Evolutionary conservation across 2,113 vertebrate genomes (phyloP).

Genomic region (Fregata magnificens): DNA sequence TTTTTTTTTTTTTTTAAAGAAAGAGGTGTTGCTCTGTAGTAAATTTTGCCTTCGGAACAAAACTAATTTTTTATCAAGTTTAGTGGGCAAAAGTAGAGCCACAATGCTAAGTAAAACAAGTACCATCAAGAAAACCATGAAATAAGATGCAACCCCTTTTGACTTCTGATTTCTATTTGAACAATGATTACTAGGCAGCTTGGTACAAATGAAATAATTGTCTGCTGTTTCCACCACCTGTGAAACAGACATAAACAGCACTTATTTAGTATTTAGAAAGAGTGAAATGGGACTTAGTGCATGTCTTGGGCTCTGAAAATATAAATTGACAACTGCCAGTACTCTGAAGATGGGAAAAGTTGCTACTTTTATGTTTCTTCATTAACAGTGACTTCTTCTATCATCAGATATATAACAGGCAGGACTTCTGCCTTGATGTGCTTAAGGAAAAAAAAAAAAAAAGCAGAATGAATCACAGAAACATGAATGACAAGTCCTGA

Average conservation of each 20-base stretch:
- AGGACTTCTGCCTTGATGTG: background rate
- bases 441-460: background rate
- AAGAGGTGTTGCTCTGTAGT: background rate
- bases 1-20: background rate
- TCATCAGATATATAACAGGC: background rate
- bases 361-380: background rate
- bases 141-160: background rate
- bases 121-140: background rate
- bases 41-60: background rate
- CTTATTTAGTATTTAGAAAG: background rate
- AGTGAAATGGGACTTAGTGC: background rate
- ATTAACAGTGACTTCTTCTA: background rate
- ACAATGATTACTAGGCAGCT: background rate
- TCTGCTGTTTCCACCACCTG: background rate
- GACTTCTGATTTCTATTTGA: background rate
- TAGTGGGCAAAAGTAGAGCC: background rate
- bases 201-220: background rate
- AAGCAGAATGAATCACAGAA: background rate
- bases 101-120: background rate
- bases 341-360: background rate
- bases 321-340: background rate
- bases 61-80: background rate
- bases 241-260: background rate
- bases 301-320: background rate
- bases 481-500: background rate